Evolutionary conservation across 2,888 invertebrate species (phyloP), one percentile per base, ranked within the genome.

Genomic region (Napeogenes inachia): DNA sequence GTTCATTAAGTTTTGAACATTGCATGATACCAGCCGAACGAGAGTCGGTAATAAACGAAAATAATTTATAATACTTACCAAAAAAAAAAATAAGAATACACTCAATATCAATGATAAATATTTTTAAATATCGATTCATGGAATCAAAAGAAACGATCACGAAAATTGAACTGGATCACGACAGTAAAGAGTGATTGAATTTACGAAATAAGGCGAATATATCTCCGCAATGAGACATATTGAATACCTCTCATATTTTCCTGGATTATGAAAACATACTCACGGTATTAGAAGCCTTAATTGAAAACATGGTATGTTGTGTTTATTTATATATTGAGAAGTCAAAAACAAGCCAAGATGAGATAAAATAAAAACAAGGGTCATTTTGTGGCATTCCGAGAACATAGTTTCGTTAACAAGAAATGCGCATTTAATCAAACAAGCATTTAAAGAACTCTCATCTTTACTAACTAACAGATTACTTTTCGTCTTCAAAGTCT

Each of bases 1-100:
- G 84, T 89, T 88, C 84, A 85, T 84, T 84, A 85, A 87, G 86
- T 88, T 87, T 78, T 67, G 79, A 86, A 87, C 85, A 84, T 83
- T 71, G 82, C 78, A 80, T 79, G 83, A 83, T 81, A 80, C 84
- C 81, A 84, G 87, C 81, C 80, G 82, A 80, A 82, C 77, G 79
- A 71, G 72, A 76, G 78, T 81, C 75, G 72, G 75, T 82, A 84
- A 85, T 67, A 62, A 70, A 66, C 64, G 56, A 64, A 59, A 62
- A 62, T 59, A 58, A 59, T 54, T 57, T 67, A 59, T 62, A 55
- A 61, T 63, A 60, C 45, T 57, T 8, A n/a, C n/a, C 13, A 13
- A 13, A 21, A 12, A 30, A 50, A 50, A 30, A n/a, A n/a, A n/a
- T n/a, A n/a, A 50, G 30, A 30, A 50, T 5, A 50, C 50, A 42